Base-by-base conservation (phyloP, 1,140 invertebrate genomes). In the Coptotermes formosanus region DNA sequence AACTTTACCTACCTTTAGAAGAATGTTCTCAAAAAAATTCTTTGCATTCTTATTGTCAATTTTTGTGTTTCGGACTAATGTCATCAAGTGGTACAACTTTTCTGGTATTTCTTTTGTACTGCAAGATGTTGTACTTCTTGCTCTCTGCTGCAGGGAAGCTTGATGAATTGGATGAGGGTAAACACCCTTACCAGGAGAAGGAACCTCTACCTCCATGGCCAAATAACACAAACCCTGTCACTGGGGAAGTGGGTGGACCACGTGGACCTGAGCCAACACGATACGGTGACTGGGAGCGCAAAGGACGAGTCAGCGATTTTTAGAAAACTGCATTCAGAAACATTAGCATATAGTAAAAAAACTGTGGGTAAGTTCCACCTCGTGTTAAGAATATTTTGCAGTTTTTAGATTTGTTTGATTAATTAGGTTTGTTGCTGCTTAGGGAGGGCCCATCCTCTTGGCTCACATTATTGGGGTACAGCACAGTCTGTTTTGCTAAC, bases 241-340 rank as follows among this genome's bases (percentile, higher is more conserved):
- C 98, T 32, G 99, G 98, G 25, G 98, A 99, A 93, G 91, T 97
- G 86, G 97, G 97, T 87, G 99, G 99, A 21, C 99, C 99, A 19
- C 93, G 94, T 89, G 99, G 99, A 38, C 99, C 98, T 6, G 99
- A 99, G 92, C 99, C 99, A 52, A 99, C 99, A 52, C 93, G 99
- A 88, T 99, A 99, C 92, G 99, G 98, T 9, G 99, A 99, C 92
- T 99, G 99, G 99, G 99, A 99, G 90, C 93, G 98, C 88, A 99
- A 99, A 92, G 99, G 99, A 86, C 93, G 98, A 90, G 97, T 99
- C 23, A 94, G 97, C 19, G 99, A 99, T 92, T 99, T 99, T 92
- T 99, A 94, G 55, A 64, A 64, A 1, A 85, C 38, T 83, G 38
- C 23, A 43, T 83, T 82, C n/a, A 11, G 14, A 16, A 75, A 16